Conservation (phyloP, 2,113 vertebrate genomes). For the Brachyhypopomus gauderio region DNA sequence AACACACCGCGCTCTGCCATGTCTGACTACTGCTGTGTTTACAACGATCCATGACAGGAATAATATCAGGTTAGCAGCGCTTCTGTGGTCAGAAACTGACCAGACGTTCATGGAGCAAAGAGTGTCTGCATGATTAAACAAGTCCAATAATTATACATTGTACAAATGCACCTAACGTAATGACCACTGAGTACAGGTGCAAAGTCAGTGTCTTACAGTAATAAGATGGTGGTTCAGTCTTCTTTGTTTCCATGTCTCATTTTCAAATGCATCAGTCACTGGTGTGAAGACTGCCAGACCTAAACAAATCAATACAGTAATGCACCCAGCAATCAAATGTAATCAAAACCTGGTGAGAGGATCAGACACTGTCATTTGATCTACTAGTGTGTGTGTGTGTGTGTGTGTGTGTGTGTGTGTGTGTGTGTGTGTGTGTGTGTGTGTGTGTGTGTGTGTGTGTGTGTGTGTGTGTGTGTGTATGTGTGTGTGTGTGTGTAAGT, state of each 20-base stretch:
- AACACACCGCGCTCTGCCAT: too few relatives aligned
- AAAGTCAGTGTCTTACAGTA: too few relatives aligned
- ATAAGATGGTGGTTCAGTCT: not conserved
- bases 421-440: conserved; percentile 31
- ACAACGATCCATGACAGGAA: too few relatives aligned
- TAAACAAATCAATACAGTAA: conserved; percentile 72
- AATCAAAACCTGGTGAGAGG: conserved; percentile 49
- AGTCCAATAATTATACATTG: too few relatives aligned
- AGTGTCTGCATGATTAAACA: too few relatives aligned
- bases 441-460: conserved; percentile 35
- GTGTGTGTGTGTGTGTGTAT: conserved; percentile 36
- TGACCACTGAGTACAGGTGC: too few relatives aligned
- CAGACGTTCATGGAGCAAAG: too few relatives aligned
- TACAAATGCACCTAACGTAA: too few relatives aligned
- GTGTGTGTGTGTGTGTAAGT: conserved; percentile 29
- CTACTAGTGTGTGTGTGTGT: conserved; percentile 22
- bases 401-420: conserved; percentile 35
- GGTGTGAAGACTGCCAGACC: conserved; percentile 54
- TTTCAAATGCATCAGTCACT: conserved; percentile 59
- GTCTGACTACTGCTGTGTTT: too few relatives aligned
- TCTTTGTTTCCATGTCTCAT: conserved; percentile 17
- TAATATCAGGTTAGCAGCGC: too few relatives aligned
- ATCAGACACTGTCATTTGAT: conserved; percentile 41
- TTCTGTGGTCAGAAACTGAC: too few relatives aligned
- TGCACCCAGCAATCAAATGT: conserved; percentile 54